Evolutionary conservation across 1,140 invertebrate species (phyloP), one percentile per base, ranked within the genome.

Genomic region (Drosophila athabasca): DNA sequence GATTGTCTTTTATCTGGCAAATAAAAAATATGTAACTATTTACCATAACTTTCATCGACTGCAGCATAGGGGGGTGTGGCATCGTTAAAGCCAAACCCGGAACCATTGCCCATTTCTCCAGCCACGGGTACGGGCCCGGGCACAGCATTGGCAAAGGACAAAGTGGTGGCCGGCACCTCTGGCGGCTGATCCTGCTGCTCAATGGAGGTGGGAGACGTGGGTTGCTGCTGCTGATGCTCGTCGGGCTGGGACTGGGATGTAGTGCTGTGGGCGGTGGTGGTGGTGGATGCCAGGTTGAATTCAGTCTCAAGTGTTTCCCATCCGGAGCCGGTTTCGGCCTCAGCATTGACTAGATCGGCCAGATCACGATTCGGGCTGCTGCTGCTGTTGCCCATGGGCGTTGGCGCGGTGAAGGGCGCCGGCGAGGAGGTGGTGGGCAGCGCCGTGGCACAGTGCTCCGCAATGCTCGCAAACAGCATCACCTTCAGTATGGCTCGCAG

Each of bases 11-110:
- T 19, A 19, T 26, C 24, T 26, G 24, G 5, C 3, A 26, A 26
- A 19, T 19, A 49, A 57, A n/a, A 2, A 8, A 15, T n/a, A n/a
- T n/a, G 15, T 22, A 8, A 39, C 53, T 87, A 90, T 75, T 91
- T 91, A 91, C 90, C 90, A 82, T 91, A 91, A 74, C 70, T 90
- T n/a, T 90, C 70, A 52, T 91, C 90, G 59, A 91, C 90, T 11
- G 90, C 90, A 6, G 85, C 90, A 68, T 91, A 91, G 2, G 90
- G 90, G 35, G 90, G 90, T 49, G 90, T 90, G 57, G 85, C 85
- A 69, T 90, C 85, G 59, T 65, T 67, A 11, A 54, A 60, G 22
- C 35, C 35, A 43, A 19, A 51, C 24, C 48, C 54, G 35, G 35
- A 59, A 62, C 74, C 61, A 64, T 67, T 46, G 66, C 51, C 67